These are phyloP conservation scores for Falco concolor DNA, from an alignment of 2,797 vertebrate species.

Conservation along the genomic window DNA sequence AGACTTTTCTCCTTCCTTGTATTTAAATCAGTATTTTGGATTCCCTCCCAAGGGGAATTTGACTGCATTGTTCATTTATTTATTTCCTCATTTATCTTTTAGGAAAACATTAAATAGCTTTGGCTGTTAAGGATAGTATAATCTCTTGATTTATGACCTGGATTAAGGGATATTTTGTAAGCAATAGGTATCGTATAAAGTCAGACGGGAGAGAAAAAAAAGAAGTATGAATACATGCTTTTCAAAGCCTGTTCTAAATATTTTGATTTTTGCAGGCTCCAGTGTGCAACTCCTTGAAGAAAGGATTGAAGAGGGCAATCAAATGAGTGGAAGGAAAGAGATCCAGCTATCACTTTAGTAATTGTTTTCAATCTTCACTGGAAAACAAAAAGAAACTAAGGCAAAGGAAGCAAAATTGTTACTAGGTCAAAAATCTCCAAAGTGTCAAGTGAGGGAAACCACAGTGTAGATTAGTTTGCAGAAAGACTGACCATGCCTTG, in stretches of 20 bases:
- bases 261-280: neutral
- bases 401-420: neutral
- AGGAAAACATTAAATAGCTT: neutral
- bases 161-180: neutral
- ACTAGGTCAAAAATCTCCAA: neutral
- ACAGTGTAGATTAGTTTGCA: neutral
- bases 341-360: neutral
- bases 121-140: neutral
- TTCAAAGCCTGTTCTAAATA: neutral
- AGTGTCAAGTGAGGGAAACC: neutral
- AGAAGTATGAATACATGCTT: neutral
- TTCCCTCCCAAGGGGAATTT: neutral
- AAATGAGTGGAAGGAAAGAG: neutral
- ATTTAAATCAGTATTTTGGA: neutral
- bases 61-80: neutral
- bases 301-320: neutral
- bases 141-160: neutral
- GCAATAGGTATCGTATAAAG: neutral
- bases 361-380: neutral
- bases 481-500: fast-evolving
- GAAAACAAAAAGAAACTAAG: neutral
- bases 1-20: neutral
- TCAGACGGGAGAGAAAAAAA: neutral
- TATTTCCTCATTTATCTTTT: neutral
- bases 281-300: neutral